Base-by-base conservation (phyloP, 1,140 invertebrate species). In the Pollicipes pollicipes region DNA sequence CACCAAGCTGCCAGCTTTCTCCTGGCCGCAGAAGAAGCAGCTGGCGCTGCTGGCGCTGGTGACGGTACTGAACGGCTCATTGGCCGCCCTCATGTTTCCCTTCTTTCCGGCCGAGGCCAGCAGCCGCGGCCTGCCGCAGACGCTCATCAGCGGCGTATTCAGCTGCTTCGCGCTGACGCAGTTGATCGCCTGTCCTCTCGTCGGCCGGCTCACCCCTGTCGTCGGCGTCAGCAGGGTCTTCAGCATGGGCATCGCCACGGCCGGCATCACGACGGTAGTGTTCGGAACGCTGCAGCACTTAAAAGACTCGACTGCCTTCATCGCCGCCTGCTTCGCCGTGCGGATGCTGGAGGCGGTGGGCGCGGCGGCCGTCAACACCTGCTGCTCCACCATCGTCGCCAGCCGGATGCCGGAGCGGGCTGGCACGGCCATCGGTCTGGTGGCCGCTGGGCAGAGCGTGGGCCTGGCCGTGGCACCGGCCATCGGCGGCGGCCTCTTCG, bases 281-380 rank as follows among this genome's bases (percentile, higher is more conserved):
- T 72, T 74, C 26, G 81, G 82, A 0, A 21, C 45, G 6, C 45
- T 58, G 45, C 75, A 82, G 71, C 81, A 85, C 32, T 75, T 77
- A 37, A 84, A 85, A 8, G 84, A 85, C 76, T 79, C 83, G 67
- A 83, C 77, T 71, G 84, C 85, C 74, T 83, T 83, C 71, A 85
- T 83, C 6, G 76, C 74, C 68, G 75, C 73, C 8, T 69, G 74
- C 17, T 78, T 77, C 30, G 78, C 84, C 68, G 82, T 83, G 74
- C 83, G 83, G 8, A 72, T 85, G 6, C 83, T 84, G n/a, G 84
- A 85, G 78, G 83, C 83, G 16, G 82, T 80, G 76, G 83, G 83
- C 8, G 82, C 82, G 74, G 78, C 77, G 32, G 75, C 82, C 16
- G 77, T 85, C 2, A 58, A 85, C 83, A 37, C 84, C 84, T 74